Evolutionary conservation across 1,140 invertebrate species (phyloP), one percentile per base, ranked within the genome.

Genomic region (Pararge aegeria): DNA sequence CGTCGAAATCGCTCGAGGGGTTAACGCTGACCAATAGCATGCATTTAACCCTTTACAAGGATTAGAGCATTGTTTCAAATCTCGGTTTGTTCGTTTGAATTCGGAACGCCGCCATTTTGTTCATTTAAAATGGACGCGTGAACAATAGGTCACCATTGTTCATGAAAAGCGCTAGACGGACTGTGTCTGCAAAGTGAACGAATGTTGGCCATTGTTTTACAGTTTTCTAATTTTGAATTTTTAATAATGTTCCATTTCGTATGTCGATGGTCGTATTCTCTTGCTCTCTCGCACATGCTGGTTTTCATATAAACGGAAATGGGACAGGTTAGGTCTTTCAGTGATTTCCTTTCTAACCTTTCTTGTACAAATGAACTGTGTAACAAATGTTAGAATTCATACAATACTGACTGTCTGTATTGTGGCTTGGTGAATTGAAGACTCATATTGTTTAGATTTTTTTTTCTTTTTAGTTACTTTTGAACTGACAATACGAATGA

Each of bases 111-210:
- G 87, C 87, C 87, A 87, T 89, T 82, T 89, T 87, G 84, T 80
- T 87, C 83, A 87, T 87, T 86, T 87, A 87, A 87, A 89, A 89
- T 87, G 87, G 84, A 87, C 87, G 87, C 66, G 72, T 66, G 71
- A 73, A 89, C 84, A 89, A 87, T 87, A 73, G 75, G 74, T 75
- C 67, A 78, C 80, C 69, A 83, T 87, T 85, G 80, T 89, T 79
- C 72, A 50, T 52, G 42, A 48, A 65, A 56, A 73, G 55, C 58
- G 64, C 70, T 74, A 78, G 75, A 73, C 73, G 75, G 78, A 72
- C 78, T 74, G 60, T 67, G 76, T 68, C 75, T 74, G 65, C 75
- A 64, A 68, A 73, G 64, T 66, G 76, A 77, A 78, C 77, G 74
- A 85, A 81, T 78, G 75, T 76, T 69, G 64, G 69, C 65, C 68